Evolutionary conservation across 2,113 vertebrate genomes (phyloP).

Genomic region (Ginglymostoma cirratum): DNA sequence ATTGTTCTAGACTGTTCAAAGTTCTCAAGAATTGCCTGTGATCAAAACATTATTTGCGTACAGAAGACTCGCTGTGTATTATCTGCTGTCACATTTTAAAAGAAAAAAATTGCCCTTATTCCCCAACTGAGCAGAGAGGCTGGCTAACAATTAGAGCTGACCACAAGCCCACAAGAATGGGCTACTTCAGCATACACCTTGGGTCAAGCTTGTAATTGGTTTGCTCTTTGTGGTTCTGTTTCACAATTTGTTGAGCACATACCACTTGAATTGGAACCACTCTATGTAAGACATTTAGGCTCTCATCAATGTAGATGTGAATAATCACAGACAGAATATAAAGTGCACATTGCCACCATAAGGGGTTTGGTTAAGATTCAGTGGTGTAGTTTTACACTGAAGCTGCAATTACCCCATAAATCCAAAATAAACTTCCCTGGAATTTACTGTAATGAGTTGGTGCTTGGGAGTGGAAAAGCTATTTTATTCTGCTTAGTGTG

Average conservation of each 20-base stretch:
- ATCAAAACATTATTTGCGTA: neutral
- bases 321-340: neutral
- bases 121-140: neutral
- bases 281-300: neutral
- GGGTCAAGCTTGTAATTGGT: neutral
- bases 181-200: neutral
- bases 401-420: slow-evolving; percentile 19
- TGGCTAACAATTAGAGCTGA: neutral
- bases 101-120: neutral
- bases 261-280: neutral
- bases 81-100: neutral
- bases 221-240: neutral
- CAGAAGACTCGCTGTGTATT: neutral
- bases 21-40: neutral
- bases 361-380: neutral
- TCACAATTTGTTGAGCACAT: neutral
- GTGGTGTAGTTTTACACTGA: neutral
- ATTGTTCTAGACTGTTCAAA: neutral
- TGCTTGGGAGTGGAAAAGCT: neutral
- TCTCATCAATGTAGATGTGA: neutral
- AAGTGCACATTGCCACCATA: neutral
- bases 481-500: neutral
- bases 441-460: slow-evolving; percentile 9
- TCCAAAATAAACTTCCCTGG: neutral
- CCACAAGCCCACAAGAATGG: neutral